These are phyloP conservation scores for Burhinus bistriatus DNA, from an alignment of 2,113 vertebrate genomes.

Conservation along the genomic window DNA sequence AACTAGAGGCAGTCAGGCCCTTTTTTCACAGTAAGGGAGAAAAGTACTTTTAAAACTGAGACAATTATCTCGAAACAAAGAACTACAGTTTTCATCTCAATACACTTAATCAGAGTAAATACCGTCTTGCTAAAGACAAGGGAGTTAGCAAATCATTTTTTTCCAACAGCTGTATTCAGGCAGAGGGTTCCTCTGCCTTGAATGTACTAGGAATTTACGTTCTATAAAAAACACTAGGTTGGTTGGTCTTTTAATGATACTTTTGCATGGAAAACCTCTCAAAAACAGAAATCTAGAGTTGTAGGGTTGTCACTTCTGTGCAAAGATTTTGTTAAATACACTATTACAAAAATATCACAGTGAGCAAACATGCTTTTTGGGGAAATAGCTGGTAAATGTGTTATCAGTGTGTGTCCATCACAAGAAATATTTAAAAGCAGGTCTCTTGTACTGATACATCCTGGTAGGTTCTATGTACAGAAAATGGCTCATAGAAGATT, in stretches of 20 bases:
- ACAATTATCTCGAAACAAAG: background rate
- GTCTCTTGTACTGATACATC: background rate
- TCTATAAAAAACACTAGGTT: background rate
- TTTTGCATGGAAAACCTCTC: background rate
- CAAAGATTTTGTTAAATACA: background rate
- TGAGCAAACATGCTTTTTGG: background rate
- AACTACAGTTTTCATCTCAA: background rate
- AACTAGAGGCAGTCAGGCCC: background rate
- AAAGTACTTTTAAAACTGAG: background rate
- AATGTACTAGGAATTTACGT: background rate
- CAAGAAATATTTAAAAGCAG: background rate
- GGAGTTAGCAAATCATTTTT: background rate
- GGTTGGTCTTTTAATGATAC: background rate
- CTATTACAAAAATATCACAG: background rate
- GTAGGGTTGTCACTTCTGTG: background rate
- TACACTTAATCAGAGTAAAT: background rate
- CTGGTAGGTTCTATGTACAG: rapidly evolving
- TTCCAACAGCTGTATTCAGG: background rate
- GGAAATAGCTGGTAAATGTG: background rate
- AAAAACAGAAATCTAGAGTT: background rate
- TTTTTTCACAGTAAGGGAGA: background rate
- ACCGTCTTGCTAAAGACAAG: background rate
- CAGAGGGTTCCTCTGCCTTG: background rate
- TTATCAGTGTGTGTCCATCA: background rate
- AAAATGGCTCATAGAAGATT: background rate